A percentile compares a stretch with the other conserved stretches of the same genome.
Conservation (phyloP, 2,888 invertebrate genomes). For the Cryptus viduatorius region DNA sequence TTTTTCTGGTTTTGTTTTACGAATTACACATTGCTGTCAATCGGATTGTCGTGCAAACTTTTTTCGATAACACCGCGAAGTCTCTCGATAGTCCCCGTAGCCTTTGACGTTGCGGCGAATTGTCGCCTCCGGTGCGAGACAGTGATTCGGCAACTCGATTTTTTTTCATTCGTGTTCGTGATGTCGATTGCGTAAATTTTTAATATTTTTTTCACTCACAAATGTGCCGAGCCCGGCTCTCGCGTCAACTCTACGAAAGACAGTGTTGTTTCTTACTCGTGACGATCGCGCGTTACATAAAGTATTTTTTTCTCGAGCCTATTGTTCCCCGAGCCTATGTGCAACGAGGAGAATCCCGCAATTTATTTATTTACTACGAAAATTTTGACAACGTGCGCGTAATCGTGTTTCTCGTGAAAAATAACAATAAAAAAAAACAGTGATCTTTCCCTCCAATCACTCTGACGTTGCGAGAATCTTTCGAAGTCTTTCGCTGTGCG, state of each 20-base stretch:
- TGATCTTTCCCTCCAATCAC: background rate
- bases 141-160: background rate
- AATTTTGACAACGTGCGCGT: conserved; percentile 5
- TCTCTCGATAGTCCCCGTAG: background rate
- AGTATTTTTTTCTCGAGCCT: background rate
- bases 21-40: background rate
- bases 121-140: background rate
- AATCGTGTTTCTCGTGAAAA: background rate
- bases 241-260: background rate
- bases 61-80: background rate
- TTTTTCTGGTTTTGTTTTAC: background rate
- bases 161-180: background rate
- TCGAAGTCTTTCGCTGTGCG: background rate
- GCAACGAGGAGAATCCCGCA: background rate
- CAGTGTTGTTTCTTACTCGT: background rate
- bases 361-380: background rate
- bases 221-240: background rate
- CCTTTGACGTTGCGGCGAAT: background rate
- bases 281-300: background rate
- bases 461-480: background rate
- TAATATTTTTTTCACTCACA: background rate
- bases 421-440: background rate
- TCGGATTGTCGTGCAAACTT: background rate
- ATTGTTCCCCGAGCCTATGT: background rate
- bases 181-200: background rate